A percentile compares a stretch with the other conserved stretches of the same genome.
phyloP scores from a whole-genome alignment of 2,797 vertebrate genomes.

The Falco biarmicus region DNA sequence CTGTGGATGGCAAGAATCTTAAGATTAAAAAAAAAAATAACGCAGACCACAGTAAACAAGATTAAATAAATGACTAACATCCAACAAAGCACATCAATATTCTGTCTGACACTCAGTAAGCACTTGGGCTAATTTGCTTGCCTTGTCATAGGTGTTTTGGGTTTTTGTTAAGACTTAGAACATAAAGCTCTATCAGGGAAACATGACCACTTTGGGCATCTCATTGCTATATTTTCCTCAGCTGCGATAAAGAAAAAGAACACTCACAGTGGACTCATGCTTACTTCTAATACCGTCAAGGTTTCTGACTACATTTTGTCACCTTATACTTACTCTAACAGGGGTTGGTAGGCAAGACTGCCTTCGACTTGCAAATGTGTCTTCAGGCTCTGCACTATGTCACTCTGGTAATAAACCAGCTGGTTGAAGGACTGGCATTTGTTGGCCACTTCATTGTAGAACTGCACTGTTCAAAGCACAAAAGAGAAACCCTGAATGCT shows the following conservation, averaged over 20 bases:
- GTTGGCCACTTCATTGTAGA: conserved; percentile 88
- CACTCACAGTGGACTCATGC: not conserved
- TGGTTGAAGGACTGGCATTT: conserved; percentile 96
- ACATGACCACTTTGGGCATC: not conserved
- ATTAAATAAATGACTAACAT: not conserved
- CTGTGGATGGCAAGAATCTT: not conserved
- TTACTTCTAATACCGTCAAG: not conserved
- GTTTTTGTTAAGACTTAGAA: not conserved
- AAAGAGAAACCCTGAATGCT: not conserved
- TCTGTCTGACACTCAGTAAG: not conserved
- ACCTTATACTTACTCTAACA: conserved; percentile 89
- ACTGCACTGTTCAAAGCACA: conserved; percentile 80
- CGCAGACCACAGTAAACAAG: not conserved
- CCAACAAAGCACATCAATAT: not conserved
- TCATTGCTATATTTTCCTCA: not conserved
- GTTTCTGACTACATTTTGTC: not conserved
- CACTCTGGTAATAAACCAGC: conserved; percentile 92
- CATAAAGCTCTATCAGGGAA: not conserved
- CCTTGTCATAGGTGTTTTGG: not conserved
- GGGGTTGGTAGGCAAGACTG: conserved; percentile 90
- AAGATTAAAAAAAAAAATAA: not conserved
- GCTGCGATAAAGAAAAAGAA: not conserved
- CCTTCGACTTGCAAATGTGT: conserved; percentile 86
- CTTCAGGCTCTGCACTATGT: conserved; percentile 90
- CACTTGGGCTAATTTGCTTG: not conserved